phyloP scores from a whole-genome alignment of 2,888 invertebrate genomes.

The Spialia ferax region DNA sequence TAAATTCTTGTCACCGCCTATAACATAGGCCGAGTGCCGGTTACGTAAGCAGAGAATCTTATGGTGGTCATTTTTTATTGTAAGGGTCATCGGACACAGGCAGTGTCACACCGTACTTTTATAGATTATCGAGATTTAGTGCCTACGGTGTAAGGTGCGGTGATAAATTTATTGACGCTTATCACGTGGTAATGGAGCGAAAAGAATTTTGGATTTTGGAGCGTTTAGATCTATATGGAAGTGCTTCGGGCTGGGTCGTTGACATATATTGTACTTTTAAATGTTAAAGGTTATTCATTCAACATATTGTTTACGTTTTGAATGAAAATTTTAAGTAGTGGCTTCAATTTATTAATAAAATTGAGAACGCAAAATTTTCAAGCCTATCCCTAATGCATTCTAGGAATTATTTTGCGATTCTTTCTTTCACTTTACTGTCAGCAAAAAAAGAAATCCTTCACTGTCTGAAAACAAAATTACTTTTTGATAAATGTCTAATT shows the following conservation, averaged over 20 bases:
- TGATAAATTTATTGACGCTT: constrained; percentile 80
- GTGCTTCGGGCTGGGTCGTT: constrained; percentile 36
- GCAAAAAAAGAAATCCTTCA: too few relatives aligned
- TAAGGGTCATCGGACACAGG: constrained; percentile 72
- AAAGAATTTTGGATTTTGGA: constrained; percentile 42
- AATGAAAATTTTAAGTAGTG: neutral
- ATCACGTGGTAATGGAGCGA: constrained; percentile 74
- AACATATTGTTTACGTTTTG: neutral
- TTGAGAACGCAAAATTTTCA: too few relatives aligned
- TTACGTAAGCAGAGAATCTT: constrained; percentile 73
- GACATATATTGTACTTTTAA: constrained; percentile 15
- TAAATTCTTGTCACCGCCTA: constrained; percentile 46
- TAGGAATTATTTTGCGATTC: too few relatives aligned
- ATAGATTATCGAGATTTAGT: constrained; percentile 71
- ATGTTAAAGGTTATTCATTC: neutral
- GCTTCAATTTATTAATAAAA: neutral
- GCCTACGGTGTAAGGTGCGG: constrained; percentile 58
- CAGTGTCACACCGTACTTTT: constrained; percentile 68
- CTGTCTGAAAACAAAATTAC: too few relatives aligned
- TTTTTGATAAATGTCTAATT: too few relatives aligned
- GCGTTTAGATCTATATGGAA: constrained; percentile 38
- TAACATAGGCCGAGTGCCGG: constrained; percentile 46
- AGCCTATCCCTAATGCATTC: too few relatives aligned
- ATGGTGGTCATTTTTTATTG: constrained; percentile 78
- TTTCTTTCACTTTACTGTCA: too few relatives aligned